Percentiles rank a stretch among this genome's conserved stretches.
phyloP scores from a whole-genome alignment of 2,113 vertebrate genomes.

The Ceyx melanurus region DNA sequence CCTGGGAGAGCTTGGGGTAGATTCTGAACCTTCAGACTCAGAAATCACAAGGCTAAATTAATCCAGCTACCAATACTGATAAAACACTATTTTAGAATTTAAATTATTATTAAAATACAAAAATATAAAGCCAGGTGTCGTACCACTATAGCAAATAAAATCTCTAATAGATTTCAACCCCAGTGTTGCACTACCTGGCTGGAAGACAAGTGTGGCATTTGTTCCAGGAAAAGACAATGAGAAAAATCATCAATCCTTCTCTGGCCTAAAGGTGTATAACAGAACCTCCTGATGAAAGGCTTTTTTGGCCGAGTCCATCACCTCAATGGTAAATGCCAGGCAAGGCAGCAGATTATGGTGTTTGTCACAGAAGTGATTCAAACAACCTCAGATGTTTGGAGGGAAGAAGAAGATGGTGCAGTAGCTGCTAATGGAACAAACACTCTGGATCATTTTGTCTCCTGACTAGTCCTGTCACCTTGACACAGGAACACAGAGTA shows the following conservation, averaged over 20 bases:
- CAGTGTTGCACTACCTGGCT: neutral
- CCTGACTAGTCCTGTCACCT: neutral
- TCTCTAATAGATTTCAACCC: neutral
- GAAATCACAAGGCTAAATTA: conserved; percentile 4
- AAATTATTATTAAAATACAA: neutral
- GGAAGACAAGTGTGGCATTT: conserved; percentile 51
- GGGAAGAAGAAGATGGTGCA: neutral
- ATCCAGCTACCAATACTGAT: neutral
- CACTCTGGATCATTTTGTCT: neutral
- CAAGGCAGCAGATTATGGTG: conserved; percentile 45
- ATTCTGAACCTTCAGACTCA: neutral
- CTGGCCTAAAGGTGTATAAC: conserved; percentile 48
- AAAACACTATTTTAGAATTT: conserved; percentile 5
- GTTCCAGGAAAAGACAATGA: conserved; percentile 50
- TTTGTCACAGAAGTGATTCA: conserved; percentile 25
- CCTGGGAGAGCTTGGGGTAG: neutral
- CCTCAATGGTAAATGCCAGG: neutral
- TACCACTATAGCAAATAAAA: conserved; percentile 37
- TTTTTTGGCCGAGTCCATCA: conserved; percentile 47
- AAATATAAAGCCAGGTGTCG: neutral
- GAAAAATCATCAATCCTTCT: conserved; percentile 41
- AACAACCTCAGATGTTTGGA: neutral
- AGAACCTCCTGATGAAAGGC: conserved; percentile 10
- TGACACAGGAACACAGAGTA: neutral
- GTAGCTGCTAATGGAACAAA: neutral